Evolutionary conservation across 2,113 vertebrate genomes (phyloP), one percentile per base, ranked within the genome.

Genomic region (Toxostoma redivivum): DNA sequence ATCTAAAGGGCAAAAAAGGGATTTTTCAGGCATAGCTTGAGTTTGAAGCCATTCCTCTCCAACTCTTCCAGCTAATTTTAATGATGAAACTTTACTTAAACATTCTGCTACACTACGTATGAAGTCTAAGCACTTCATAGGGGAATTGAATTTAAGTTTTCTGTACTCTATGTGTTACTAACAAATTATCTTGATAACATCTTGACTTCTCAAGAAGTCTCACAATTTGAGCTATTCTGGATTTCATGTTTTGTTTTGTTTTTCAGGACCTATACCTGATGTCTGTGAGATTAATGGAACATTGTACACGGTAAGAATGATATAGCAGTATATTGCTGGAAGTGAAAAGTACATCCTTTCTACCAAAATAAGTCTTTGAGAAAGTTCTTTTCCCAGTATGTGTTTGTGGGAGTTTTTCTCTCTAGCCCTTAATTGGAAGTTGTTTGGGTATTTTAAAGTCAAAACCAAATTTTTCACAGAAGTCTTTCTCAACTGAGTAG

Each of bases 221-320:
- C 64, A 77, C 15, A 27, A 21, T 35, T 62, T 47, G 33, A 77
- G 21, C 53, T 54, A 60, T 15, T 53, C 30, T 10, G 4, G 4
- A 89, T 91, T 60, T 50, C 2, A 56, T 53, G 22, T 37, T 40
- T 61, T 44, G 8, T 18, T 66, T 76, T 82, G 10, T 79, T 95
- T 95, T 92, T 79, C 97, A 99, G 99, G 70, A 89, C 95, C 51
- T 78, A 97, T 97, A 10, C 58, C 33, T 91, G 51, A 57, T 35
- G 92, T 95, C 23, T 99, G 99, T 80, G 78, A 98, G 71, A 73
- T 98, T 66, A 86, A 98, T 23, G 91, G 86, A 86, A 97, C 77
- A 17, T 70, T 95, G 21, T 98, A 97, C 83, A 40, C 15, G 98
- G 99, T 99, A 94, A 98, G 94, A 42, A 86, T 45, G 4, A 53